Percentiles rank a stretch among this genome's conserved stretches.
Conservation (phyloP, 1,140 invertebrate genomes). For the Trigoniulus corallinus region DNA sequence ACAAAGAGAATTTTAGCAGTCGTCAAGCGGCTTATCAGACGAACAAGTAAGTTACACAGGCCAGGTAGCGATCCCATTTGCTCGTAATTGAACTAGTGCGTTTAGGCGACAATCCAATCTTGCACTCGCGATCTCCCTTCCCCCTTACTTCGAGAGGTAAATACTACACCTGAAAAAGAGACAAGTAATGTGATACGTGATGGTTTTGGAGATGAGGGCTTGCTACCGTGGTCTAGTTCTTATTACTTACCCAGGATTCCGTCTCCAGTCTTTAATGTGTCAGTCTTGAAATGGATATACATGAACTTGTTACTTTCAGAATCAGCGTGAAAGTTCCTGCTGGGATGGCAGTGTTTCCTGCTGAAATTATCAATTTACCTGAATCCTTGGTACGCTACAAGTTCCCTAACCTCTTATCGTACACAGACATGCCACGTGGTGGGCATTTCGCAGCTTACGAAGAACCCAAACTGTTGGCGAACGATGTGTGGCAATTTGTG, state of each 20-base stretch:
- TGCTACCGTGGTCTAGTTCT: too few species aligned
- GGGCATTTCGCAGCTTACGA: conserved; percentile 79
- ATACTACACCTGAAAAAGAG: too few species aligned
- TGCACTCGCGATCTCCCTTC: too few species aligned
- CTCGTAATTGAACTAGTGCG: too few species aligned
- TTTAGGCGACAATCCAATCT: too few species aligned
- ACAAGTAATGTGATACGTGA: too few species aligned
- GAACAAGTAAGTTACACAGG: conserved; percentile 34
- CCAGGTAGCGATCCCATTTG: too few species aligned
- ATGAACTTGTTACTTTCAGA: conserved; percentile 23
- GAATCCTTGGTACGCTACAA: conserved; percentile 17
- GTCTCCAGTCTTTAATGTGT: too few species aligned
- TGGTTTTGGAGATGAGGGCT: too few species aligned
- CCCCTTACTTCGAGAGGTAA: too few species aligned
- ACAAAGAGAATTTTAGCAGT: conserved; percentile 42
- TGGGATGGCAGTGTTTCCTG: conserved; percentile 22
- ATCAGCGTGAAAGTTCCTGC: conserved; percentile 25
- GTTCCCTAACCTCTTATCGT: conserved; percentile 24
- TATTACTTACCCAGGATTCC: too few species aligned
- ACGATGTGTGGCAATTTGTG: conserved; percentile 34
- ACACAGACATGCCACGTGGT: conserved; percentile 29
- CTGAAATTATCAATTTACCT: conserved; percentile 24
- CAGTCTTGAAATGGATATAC: too few species aligned
- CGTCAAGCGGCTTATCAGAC: conserved; percentile 24
- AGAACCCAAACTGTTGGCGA: conserved; percentile 45